Evolutionary conservation across 2,797 vertebrate genomes (phyloP), one percentile per base, ranked within the genome.

Genomic region (Trachurus trachurus): DNA sequence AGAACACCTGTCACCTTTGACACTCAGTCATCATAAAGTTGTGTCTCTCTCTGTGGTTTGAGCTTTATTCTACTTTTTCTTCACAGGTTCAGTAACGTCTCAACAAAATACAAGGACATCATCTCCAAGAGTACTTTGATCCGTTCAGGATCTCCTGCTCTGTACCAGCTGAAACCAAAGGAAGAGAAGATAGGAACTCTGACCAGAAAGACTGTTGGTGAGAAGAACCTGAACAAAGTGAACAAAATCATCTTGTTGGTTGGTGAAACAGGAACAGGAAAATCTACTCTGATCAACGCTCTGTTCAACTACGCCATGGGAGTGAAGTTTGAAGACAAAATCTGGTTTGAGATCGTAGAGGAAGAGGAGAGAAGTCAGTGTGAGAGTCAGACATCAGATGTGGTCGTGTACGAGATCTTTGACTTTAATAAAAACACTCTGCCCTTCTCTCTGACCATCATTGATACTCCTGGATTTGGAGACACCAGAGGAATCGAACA

Each of bases 391-490:
- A 76, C 79, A 5, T 16, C 74, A 58, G 74, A 76, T 17, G 69
- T 81, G 63, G 45, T 29, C 2, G 17, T 73, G 29, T 81, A 76
- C 57, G 15, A 76, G 50, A 42, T 76, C 56, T 71, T 71, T 56
- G 78, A 40, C 0, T 70, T 66, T 76, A 40, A 81, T 49, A 56
- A 2, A 3, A 0, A 31, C 44, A 50, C 62, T 58, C 50, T 79
- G 47, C 60, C 78, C 21, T 74, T 5, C 71, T 80, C 78, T 59
- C 78, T 80, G 65, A 79, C 65, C 65, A 66, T 80, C 60, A 80
- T 80, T 10, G 78, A 80, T 39, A 39, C 37, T 39, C 37, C 37
- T 39, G 37, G 37, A 9, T 39, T 9, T 39, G 37, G 37, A 9
- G 37, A 39, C 37, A 9, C 37, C 8, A 39, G 8, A 39, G 37